Percentiles rank a stretch among this genome's conserved stretches.
Conservation (phyloP, 53 echinoderm and acorn worm species). For the Mesocentrotus franciscanus region DNA sequence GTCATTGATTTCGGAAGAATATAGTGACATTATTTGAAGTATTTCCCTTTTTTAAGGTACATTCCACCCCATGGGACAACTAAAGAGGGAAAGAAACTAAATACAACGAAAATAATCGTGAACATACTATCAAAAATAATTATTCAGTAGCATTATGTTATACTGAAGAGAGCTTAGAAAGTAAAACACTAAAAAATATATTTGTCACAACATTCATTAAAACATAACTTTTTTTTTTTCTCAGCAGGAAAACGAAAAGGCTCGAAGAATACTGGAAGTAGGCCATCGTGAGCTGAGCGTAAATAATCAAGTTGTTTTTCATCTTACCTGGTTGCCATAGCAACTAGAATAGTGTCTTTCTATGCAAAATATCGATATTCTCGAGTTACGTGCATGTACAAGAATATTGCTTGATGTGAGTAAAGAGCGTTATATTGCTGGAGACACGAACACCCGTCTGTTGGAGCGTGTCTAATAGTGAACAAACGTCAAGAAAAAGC, state of each 20-base stretch:
- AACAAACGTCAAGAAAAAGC: not conserved
- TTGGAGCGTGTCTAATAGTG: not conserved
- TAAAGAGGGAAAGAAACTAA: no score
- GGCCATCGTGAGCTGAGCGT: not conserved
- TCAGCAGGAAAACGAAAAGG: not conserved
- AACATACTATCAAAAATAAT: no score
- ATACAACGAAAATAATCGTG: no score
- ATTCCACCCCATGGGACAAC: no score
- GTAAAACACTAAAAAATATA: no score
- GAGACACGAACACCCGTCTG: not conserved
- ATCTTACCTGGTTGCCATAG: not conserved
- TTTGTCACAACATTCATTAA: not conserved
- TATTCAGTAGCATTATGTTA: no score
- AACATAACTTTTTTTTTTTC: not conserved
- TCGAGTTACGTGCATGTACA: not conserved
- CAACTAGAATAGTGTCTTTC: not conserved
- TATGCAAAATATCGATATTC: not conserved
- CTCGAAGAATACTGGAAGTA: not conserved
- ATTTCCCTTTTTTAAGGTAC: no score
- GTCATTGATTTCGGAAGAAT: no score
- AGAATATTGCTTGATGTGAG: not conserved
- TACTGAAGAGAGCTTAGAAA: no score
- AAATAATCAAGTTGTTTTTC: slow-evolving; percentile 36
- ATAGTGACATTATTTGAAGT: no score
- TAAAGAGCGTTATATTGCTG: not conserved